These are phyloP conservation scores for Eulithis prunata DNA, from an alignment of 2,888 invertebrate species.

Conservation along the genomic window DNA sequence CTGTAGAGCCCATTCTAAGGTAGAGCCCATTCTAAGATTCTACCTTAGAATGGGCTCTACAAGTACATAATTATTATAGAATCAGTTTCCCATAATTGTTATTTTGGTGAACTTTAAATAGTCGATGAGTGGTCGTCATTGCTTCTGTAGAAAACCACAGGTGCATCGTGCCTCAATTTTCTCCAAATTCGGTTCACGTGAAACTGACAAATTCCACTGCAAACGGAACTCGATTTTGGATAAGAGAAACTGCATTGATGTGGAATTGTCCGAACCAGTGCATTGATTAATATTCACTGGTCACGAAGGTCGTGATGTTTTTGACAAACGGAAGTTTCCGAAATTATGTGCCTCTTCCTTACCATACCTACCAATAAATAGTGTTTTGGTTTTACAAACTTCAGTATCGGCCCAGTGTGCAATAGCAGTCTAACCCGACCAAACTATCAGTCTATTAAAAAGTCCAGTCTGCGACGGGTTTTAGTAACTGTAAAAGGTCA, in stretches of 20 bases:
- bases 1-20: too few relatives aligned
- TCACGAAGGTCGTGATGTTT: constrained; percentile 22
- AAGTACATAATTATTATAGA: too few relatives aligned
- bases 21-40: too few relatives aligned
- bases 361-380: too few relatives aligned
- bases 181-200: constrained; percentile 19
- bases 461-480: too few relatives aligned
- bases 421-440: too few relatives aligned
- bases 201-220: constrained; percentile 20
- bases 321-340: constrained; percentile 8
- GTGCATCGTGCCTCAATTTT: constrained; percentile 15
- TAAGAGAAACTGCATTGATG: constrained; percentile 22
- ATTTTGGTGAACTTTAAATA: not conserved
- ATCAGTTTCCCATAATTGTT: too few relatives aligned
- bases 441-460: too few relatives aligned
- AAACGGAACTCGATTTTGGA: constrained; percentile 18
- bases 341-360: not conserved
- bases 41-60: too few relatives aligned
- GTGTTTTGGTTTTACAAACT: too few relatives aligned
- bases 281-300: constrained; percentile 20
- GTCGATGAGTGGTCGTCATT: not conserved
- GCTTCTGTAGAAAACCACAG: not conserved
- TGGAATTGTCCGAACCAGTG: constrained; percentile 9
- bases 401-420: too few relatives aligned
- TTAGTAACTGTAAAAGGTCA: too few relatives aligned